A percentile compares a stretch with the other conserved stretches of the same genome.
These are phyloP conservation scores for Cyprinella venusta DNA, from an alignment of 2,797 vertebrate genomes.

Conservation along the genomic window DNA sequence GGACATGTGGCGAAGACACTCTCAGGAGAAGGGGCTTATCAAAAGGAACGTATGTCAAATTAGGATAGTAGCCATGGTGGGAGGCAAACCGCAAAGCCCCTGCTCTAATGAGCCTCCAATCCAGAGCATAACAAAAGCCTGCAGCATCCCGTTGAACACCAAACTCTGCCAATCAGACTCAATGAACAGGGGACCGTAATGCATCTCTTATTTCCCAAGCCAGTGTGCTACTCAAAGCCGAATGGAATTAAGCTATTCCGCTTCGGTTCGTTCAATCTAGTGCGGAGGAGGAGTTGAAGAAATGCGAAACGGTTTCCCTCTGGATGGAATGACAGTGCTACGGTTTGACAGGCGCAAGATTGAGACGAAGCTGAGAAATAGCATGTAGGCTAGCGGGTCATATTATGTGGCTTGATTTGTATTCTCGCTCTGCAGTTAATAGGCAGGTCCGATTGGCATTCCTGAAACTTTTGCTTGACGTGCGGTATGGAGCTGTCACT, in stretches of 20 bases:
- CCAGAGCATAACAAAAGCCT: conserved; percentile 49
- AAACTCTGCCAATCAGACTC: conserved; percentile 56
- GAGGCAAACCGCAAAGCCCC: conserved; percentile 55
- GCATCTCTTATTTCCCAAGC: conserved; percentile 26
- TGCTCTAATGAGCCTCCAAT: conserved; percentile 60
- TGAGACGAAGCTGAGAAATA: conserved; percentile 44
- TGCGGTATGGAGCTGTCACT: conserved; percentile 37
- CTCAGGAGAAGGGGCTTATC: conserved; percentile 62
- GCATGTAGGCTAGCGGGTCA: conserved; percentile 35
- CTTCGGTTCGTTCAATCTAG: conserved; percentile 47
- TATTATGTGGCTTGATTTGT: conserved; percentile 52
- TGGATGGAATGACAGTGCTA: conserved; percentile 39
- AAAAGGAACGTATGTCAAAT: conserved; percentile 65
- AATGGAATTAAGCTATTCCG: conserved; percentile 31
- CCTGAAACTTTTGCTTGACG: conserved; percentile 34
- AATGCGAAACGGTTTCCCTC: conserved; percentile 60
- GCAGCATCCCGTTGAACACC: conserved; percentile 30
- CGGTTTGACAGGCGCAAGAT: conserved; percentile 44
- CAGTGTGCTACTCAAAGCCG: neutral
- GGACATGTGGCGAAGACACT: conserved; percentile 50
- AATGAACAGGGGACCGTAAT: conserved; percentile 27
- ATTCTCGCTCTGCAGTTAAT: conserved; percentile 51
- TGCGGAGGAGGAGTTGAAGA: conserved; percentile 30
- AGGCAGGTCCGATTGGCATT: conserved; percentile 50
- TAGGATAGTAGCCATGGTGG: conserved; percentile 55